phyloP scores from a whole-genome alignment of 2,113 vertebrate genomes.

The Notothenia coriiceps region DNA sequence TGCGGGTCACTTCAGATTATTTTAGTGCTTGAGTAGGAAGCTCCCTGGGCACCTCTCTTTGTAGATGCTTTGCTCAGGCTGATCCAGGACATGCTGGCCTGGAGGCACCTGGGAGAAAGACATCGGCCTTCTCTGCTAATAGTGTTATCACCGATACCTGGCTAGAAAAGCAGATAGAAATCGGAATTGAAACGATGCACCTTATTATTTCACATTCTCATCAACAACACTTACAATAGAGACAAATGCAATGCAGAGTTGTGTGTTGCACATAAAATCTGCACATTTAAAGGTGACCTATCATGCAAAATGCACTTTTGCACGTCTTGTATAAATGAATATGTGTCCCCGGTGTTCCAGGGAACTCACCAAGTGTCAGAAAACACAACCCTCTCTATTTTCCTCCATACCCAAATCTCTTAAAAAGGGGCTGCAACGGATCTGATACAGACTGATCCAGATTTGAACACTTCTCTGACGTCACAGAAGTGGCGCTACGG shows the following conservation, averaged over 20 bases:
- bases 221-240: background rate
- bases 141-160: background rate
- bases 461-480: no score
- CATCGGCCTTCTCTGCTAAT: background rate
- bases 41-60: background rate
- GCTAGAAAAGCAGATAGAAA: background rate
- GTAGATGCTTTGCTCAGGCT: background rate
- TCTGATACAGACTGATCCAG: no score
- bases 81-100: slow-evolving; percentile 18
- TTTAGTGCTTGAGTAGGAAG: background rate
- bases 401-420: no score
- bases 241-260: no score
- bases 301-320: no score
- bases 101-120: background rate
- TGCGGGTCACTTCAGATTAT: slow-evolving; percentile 5
- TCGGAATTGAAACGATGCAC: background rate
- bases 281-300: background rate
- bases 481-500: no score
- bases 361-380: no score
- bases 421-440: no score
- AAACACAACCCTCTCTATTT: no score
- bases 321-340: no score
- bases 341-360: no score
- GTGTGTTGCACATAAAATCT: background rate
- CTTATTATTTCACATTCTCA: background rate